Conservation (phyloP, 1,140 invertebrate genomes). For the Zophobas morio region DNA sequence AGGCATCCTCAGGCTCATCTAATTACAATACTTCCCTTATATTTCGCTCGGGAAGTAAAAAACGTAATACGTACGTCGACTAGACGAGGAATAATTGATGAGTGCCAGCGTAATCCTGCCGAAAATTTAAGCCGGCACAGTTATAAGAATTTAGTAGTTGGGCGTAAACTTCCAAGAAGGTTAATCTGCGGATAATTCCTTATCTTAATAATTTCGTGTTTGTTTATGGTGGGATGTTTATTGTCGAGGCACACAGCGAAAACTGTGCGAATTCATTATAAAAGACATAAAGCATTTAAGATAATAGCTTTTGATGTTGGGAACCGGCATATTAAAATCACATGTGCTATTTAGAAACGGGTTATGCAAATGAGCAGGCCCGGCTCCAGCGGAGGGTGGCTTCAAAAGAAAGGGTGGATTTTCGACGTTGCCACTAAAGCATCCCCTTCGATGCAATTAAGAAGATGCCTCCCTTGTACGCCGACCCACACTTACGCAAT, state of each 20-base stretch:
- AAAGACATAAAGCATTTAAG: constrained; percentile 48
- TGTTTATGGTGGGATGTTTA: constrained; percentile 19
- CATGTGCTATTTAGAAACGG: constrained; percentile 46
- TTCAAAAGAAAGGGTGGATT: constrained; percentile 47
- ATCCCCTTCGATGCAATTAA: constrained; percentile 45
- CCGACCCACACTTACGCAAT: constrained; percentile 23
- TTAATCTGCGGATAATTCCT: constrained; percentile 20
- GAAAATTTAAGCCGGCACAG: constrained; percentile 3
- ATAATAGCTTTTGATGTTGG: constrained; percentile 48
- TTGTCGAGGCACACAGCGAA: constrained; percentile 29
- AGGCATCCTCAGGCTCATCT: too few species aligned
- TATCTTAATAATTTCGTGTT: constrained; percentile 24
- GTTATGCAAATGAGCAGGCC: constrained; percentile 46
- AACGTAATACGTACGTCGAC: not conserved
- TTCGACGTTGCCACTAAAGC: constrained; percentile 39
- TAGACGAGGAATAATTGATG: not conserved
- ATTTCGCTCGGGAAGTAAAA: too few species aligned
- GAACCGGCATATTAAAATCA: constrained; percentile 44
- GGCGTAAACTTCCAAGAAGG: not conserved
- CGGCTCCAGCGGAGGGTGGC: constrained; percentile 10
- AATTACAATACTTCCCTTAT: too few species aligned
- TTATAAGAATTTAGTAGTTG: constrained; percentile 12
- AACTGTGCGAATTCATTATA: constrained; percentile 47
- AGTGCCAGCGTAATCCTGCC: constrained; percentile 1
- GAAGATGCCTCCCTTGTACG: constrained; percentile 31